Base-by-base conservation (phyloP, 2,797 vertebrate species). In the Hozukius guyotensis region DNA sequence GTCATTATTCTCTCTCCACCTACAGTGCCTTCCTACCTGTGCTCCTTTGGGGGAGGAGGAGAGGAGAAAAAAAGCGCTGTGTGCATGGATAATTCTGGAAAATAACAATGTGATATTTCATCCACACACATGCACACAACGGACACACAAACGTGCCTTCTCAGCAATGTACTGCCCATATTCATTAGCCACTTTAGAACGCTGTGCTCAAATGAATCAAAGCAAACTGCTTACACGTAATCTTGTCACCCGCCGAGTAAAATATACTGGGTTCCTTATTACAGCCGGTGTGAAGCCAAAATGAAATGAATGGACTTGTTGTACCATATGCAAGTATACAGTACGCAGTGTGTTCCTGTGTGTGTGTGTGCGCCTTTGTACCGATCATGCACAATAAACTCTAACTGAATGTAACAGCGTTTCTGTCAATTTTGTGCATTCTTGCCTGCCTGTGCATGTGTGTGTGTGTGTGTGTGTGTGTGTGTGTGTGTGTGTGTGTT, bases 221-320 rank as follows among this genome's bases (percentile, higher is more conserved):
- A 88, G 82, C 82, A 93, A 94, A 93, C 81, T 92, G 91, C 91
- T 93, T 93, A 90, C 90, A 90, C 68, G 55, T 87, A 90, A 87
- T 87, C 75, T 84, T 93, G 91, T 92, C 88, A 89, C 78, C 75
- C 18, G 5, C 55, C 2, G 81, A 91, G 83, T 81, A 83, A 91
- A 93, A 91, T 89, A 86, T 72, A 82, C 32, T 10, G 2, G 22
- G 59, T 72, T 82, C 78, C 80, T 80, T 76, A 72, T 81, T 81
- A 87, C 49, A 77, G 60, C 27, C 27, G 3, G 22, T 62, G 36
- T 46, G 16, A 38, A 74, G 85, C 72, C 76, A 82, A 81, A 81
- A 67, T 49, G 49, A 73, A 83, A 82, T 63, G 22, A 80, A 78
- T 29, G 20, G 53, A 77, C 82, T 76, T 74, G 60, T 77, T 78